Base-by-base conservation (phyloP, 2,797 vertebrate genomes). In the Muscicapa comitata region DNA sequence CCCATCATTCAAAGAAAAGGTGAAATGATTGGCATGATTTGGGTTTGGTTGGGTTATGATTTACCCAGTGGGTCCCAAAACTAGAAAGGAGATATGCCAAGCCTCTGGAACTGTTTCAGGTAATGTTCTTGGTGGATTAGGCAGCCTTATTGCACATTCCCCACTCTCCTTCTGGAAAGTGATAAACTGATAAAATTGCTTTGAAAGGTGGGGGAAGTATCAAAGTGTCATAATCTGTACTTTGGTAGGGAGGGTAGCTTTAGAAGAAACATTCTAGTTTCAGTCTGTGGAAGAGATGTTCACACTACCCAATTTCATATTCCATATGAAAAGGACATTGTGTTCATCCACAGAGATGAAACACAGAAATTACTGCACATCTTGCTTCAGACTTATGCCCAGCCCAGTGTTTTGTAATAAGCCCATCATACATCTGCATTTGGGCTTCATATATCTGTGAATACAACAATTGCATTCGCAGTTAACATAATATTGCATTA, bases 401-500 rank as follows among this genome's bases (percentile, higher is more conserved):
- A 79, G 9, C 35, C 45, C 50, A 17, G 6, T 79, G 25, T 93
- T 95, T 93, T 85, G 89, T 65, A 94, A 86, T 62, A 80, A 53
- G 3, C 38, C 55, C 51, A 58, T 66, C 26, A 71, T 37, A 38
- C 47, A 43, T 88, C 67, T 59, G 57, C 51, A 48, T 68, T 40
- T 51, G 77, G 37, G 23, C 37, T 91, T 71, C 38, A 15, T 47
- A 4, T 85, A 77, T 67, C 43, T 94, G 63, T 9, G 6, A 72
- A 75, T 50, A 76, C 78, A 68, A 54, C 68, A 93, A 74, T 86
- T 96, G 86, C 78, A n/a, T 90, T 73, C 90, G 66, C 63, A 70
- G 51, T 81, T 53, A 70, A 63, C 45, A 33, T 55, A 42, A 50
- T 84, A 47, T 95, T 96, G 92, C 94, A 72, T 92, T 96, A 94